Percentiles rank a stretch among this genome's conserved stretches.
phyloP scores from a whole-genome alignment of 2,797 vertebrate genomes.

The Catharus ustulatus region DNA sequence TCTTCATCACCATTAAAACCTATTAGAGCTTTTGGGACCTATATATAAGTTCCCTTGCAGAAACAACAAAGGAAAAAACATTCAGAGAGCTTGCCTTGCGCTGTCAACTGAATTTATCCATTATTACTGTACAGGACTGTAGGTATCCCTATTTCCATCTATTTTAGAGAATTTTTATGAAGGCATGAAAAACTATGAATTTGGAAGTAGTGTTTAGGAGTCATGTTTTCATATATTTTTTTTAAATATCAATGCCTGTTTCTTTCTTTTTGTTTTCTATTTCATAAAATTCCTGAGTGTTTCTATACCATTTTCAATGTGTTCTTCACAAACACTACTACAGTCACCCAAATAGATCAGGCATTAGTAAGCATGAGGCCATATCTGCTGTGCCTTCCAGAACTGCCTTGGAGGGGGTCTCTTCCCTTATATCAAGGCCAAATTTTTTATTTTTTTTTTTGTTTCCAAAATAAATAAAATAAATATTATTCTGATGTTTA shows the following conservation, averaged over 20 bases:
- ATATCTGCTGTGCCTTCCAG: neutral
- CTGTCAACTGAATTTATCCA: neutral
- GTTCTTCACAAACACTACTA: neutral
- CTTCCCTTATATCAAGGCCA: neutral
- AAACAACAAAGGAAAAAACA: neutral
- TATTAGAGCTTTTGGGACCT: neutral
- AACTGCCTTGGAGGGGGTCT: neutral
- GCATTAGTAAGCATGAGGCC: neutral
- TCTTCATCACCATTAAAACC: neutral
- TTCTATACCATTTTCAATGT: neutral
- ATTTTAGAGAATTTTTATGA: neutral
- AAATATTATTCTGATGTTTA: neutral
- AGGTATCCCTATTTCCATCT: neutral
- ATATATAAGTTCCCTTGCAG: neutral
- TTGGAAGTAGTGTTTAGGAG: neutral
- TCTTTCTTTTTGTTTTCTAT: neutral
- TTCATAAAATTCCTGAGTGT: neutral
- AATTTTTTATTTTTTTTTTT: neutral
- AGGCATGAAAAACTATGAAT: neutral
- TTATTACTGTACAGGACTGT: neutral
- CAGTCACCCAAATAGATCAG: neutral
- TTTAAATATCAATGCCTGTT: neutral
- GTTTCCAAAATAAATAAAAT: neutral
- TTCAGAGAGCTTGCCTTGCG: neutral
- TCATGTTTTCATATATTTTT: neutral